A percentile compares a stretch with the other conserved stretches of the same genome.
Conservation (phyloP, 2,113 vertebrate genomes). For the Carassius carassius region DNA sequence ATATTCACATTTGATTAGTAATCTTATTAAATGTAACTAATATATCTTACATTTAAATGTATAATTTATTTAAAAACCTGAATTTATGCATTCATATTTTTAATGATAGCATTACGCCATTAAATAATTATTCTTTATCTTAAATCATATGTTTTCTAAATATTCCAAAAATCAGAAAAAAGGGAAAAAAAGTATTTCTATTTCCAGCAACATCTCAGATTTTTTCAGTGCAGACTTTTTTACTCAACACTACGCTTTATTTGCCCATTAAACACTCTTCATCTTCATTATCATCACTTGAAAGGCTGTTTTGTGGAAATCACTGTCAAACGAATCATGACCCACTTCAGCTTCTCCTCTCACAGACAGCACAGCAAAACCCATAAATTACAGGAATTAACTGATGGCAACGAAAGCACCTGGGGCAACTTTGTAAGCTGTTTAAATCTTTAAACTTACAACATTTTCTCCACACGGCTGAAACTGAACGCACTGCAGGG, state of each 20-base stretch:
- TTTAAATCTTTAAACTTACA: slow-evolving; percentile 99
- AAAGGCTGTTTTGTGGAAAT: background rate
- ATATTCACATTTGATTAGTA: too few relatives aligned
- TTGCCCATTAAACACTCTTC: background rate
- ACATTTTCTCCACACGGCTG: slow-evolving; percentile 97
- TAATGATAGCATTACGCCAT: too few relatives aligned
- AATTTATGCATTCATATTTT: too few relatives aligned
- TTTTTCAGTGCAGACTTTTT: background rate
- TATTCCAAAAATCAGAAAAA: background rate
- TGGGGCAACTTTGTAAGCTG: slow-evolving; percentile 98
- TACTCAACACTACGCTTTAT: background rate
- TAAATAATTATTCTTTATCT: background rate
- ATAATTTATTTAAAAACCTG: too few relatives aligned
- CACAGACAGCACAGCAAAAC: slow-evolving; percentile 89
- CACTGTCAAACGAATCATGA: slow-evolving; percentile 66
- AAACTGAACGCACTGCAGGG: slow-evolving; percentile 97
- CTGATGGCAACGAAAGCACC: slow-evolving; percentile 83
- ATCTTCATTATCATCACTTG: background rate
- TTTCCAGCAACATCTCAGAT: background rate
- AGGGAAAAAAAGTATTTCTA: background rate
- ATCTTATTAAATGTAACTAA: too few relatives aligned
- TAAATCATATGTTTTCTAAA: background rate
- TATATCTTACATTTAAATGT: too few relatives aligned
- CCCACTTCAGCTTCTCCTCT: slow-evolving; percentile 86
- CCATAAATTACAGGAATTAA: slow-evolving; percentile 99